Evolutionary conservation across 2,888 invertebrate genomes (phyloP).

Genomic region (Ashinkailepas kermadecensis): DNA sequence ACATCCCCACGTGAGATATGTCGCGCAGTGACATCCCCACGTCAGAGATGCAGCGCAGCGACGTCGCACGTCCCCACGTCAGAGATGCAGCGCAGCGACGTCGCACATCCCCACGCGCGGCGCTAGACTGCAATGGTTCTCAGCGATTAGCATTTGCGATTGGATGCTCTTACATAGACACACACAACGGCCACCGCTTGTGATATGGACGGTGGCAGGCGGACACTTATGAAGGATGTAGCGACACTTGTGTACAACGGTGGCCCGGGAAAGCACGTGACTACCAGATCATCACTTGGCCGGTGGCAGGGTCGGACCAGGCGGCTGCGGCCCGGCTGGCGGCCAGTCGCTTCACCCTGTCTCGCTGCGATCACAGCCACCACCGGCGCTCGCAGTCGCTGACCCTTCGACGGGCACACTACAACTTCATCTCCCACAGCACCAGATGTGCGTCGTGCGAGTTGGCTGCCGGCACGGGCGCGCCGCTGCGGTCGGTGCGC

Average conservation of each 20-base stretch:
- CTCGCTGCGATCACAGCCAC: neutral
- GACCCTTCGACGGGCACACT: constrained; percentile 22
- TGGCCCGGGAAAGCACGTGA: neutral
- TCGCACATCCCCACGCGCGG: too few species aligned
- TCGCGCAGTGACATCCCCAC: too few species aligned
- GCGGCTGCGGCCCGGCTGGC: neutral
- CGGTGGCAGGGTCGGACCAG: neutral
- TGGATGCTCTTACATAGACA: neutral
- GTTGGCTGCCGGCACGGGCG: constrained; percentile 51
- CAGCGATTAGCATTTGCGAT: neutral
- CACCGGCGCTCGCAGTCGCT: constrained; percentile 41
- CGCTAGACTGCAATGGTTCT: too few species aligned
- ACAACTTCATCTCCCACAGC: constrained; percentile 73
- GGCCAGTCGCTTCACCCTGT: too few species aligned
- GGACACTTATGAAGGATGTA: neutral
- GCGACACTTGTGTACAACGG: neutral
- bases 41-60: too few species aligned
- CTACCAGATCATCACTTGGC: constrained; percentile 4
- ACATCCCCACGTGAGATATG: too few species aligned
- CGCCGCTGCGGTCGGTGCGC: constrained; percentile 54
- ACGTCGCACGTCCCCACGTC: too few species aligned
- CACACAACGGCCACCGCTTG: neutral
- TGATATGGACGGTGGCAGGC: neutral
- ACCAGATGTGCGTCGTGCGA: constrained; percentile 80
- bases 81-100: too few species aligned